A percentile compares a stretch with the other conserved stretches of the same genome.
phyloP scores from a whole-genome alignment of 2,113 vertebrate genomes.

The Stomatorhinus ivindoensis region DNA sequence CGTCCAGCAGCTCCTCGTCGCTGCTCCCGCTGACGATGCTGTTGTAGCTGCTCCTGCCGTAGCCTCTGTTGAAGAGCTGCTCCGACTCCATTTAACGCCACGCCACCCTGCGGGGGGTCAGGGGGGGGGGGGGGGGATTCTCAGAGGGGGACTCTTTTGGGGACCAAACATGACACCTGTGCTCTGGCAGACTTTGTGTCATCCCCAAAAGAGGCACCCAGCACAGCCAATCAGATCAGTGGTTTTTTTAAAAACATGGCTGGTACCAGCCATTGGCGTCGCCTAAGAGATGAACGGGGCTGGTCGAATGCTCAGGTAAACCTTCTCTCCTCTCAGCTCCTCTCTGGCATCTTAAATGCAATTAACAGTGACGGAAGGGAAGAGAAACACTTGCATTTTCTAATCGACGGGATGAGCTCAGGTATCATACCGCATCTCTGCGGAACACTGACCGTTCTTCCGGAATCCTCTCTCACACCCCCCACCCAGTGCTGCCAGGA shows the following conservation, averaged over 20 bases:
- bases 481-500: background rate
- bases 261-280: background rate
- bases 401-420: background rate
- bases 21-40: constrained; percentile 97
- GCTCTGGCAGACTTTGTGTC: background rate
- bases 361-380: background rate
- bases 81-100: constrained; percentile 98
- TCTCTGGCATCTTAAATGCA: background rate
- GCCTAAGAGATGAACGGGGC: background rate
- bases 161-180: background rate
- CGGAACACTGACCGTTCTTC: background rate
- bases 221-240: background rate
- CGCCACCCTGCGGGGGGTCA: constrained; percentile 57
- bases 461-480: background rate
- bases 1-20: constrained; percentile 95
- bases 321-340: background rate
- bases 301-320: background rate
- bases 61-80: constrained; percentile 93
- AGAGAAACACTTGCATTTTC: background rate
- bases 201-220: background rate
- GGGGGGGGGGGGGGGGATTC: background rate
- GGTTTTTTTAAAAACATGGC: background rate
- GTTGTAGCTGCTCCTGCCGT: constrained; percentile 96
- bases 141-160: background rate
- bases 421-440: background rate